Conservation (phyloP, 2,888 invertebrate genomes). For the Hyposoter dolosus region DNA sequence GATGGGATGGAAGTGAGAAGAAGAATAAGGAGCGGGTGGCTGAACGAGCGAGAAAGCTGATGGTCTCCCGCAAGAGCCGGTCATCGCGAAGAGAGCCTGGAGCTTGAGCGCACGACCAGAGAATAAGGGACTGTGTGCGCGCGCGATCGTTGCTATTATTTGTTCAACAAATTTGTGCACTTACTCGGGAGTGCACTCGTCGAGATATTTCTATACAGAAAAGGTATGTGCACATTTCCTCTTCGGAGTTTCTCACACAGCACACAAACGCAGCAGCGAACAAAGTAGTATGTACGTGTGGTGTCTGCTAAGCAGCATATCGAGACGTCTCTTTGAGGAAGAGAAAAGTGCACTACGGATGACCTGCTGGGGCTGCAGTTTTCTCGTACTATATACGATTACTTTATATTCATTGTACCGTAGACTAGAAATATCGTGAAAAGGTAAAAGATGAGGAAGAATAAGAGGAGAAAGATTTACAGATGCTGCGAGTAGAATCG, state of each 20-base stretch:
- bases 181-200: conserved; percentile 54
- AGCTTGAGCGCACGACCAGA: conserved; percentile 63
- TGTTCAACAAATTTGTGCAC: conserved; percentile 70
- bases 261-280: not conserved
- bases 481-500: conserved; percentile 33
- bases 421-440: conserved; percentile 46
- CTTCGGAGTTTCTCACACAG: conserved; percentile 33
- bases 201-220: conserved; percentile 51
- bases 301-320: not conserved
- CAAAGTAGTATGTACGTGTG: not conserved
- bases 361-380: conserved; percentile 43
- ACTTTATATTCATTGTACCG: conserved; percentile 56
- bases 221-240: conserved; percentile 37
- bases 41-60: conserved; percentile 42
- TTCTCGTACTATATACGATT: conserved; percentile 31
- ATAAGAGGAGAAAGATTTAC: conserved; percentile 56
- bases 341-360: conserved; percentile 56
- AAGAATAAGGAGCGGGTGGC: conserved; percentile 50
- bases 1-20: conserved; percentile 32
- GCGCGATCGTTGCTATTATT: conserved; percentile 63
- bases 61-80: conserved; percentile 39
- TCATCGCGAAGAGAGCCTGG: conserved; percentile 58
- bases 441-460: conserved; percentile 63
- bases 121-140: conserved; percentile 52
- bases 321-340: conserved; percentile 52